Percentiles rank a stretch among this genome's conserved stretches.
Evolutionary conservation across 2,888 invertebrate genomes (phyloP).

Genomic region (Salticus scenicus): DNA sequence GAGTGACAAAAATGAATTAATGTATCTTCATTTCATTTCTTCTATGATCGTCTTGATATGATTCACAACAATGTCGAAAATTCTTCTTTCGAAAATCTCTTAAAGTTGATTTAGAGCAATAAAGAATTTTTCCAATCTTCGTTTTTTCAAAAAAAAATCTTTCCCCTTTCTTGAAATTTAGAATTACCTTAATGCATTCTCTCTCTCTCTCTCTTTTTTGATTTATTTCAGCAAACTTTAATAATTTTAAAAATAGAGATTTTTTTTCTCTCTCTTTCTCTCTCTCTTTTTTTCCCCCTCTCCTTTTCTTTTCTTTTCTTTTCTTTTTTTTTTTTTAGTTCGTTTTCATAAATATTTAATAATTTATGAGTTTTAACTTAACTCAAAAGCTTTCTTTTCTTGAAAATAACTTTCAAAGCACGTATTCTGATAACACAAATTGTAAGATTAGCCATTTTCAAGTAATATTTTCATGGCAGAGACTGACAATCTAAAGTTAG

Average conservation of each 20-base stretch:
- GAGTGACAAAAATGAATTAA: slow-evolving; percentile 7
- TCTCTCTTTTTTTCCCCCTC: not conserved
- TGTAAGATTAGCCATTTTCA: too few relatives aligned
- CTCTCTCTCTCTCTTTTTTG: not conserved
- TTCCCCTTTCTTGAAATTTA: not conserved
- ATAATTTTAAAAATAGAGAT: not conserved
- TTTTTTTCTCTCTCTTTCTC: not conserved
- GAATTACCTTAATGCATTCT: slow-evolving; percentile 16
- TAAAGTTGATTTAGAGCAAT: slow-evolving; percentile 3
- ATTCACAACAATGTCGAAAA: not conserved
- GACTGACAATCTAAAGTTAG: too few relatives aligned
- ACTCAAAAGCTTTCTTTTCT: too few relatives aligned
- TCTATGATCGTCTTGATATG: not conserved
- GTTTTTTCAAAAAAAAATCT: slow-evolving; percentile 6
- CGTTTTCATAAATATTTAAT: too few relatives aligned
- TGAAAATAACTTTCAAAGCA: too few relatives aligned
- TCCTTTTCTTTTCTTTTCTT: not conserved
- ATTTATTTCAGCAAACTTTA: not conserved
- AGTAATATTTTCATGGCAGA: too few relatives aligned
- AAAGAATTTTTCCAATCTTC: not conserved
- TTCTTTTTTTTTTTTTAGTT: not conserved
- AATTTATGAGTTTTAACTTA: too few relatives aligned
- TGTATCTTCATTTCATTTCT: not conserved
- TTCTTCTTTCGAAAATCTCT: not conserved
- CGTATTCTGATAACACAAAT: too few relatives aligned